Evolutionary conservation across 92 coral and sea anemone species (phyloP).

Genomic region (Paramuricea clavata): DNA sequence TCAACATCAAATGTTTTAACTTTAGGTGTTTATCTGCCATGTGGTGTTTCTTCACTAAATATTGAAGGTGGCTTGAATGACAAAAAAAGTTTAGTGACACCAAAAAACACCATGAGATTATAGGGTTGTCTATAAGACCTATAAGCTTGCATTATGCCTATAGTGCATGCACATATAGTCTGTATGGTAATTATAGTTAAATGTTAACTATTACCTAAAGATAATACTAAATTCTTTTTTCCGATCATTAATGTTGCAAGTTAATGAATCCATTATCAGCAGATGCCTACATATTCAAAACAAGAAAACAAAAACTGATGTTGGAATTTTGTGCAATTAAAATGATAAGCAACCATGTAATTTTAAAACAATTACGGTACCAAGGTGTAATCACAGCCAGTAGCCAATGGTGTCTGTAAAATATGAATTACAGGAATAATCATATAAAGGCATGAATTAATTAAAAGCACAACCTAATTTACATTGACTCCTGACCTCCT

Average conservation of each 20-base stretch:
- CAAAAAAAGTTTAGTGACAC: not conserved
- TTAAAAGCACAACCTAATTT: not conserved
- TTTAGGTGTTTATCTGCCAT: not conserved
- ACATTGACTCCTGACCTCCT: not conserved
- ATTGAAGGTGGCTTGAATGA: not conserved
- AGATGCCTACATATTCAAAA: not conserved
- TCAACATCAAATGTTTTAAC: not conserved
- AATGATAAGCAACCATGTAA: not conserved
- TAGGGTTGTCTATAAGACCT: not conserved
- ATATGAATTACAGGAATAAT: not conserved
- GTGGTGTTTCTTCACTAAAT: not conserved
- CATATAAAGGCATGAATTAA: not conserved
- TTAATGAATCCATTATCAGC: slow-evolving; percentile 20
- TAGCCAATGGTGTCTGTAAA: slow-evolving; percentile 3
- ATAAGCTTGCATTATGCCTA: no score
- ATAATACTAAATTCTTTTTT: not conserved
- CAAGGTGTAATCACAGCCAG: slow-evolving; percentile 5
- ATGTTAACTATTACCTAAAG: not conserved
- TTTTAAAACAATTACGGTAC: not conserved
- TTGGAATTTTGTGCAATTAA: not conserved
- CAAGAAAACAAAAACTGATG: not conserved
- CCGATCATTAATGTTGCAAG: not conserved
- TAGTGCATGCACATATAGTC: no score
- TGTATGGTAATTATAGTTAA: no score
- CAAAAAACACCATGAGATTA: not conserved